These are phyloP conservation scores for Microctenopoma stevenorrisi DNA, from an alignment of 2,797 vertebrate genomes.

Conservation along the genomic window DNA sequence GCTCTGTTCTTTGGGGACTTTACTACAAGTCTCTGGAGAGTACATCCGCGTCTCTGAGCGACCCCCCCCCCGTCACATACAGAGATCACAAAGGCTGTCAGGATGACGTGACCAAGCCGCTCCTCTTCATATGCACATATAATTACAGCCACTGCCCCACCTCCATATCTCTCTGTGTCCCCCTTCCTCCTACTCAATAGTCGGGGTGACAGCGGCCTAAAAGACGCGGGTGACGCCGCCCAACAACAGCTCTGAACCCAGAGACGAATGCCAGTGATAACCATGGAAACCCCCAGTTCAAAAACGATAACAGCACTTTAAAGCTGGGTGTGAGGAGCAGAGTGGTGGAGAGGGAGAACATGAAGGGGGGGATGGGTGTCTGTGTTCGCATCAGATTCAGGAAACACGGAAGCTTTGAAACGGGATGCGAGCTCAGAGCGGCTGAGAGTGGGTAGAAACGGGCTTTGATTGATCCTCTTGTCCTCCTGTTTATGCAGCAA, in stretches of 20 bases:
- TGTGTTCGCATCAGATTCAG: slow-evolving; percentile 55
- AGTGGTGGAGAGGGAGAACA: slow-evolving; percentile 39
- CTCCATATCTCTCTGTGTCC: slow-evolving; percentile 29
- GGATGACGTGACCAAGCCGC: slow-evolving; percentile 73
- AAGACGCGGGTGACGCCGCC: slow-evolving; percentile 65
- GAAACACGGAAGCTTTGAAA: slow-evolving; percentile 60
- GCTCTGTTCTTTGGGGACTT: slow-evolving; percentile 43
- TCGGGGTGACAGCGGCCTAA: slow-evolving; percentile 63
- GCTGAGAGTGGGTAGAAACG: slow-evolving; percentile 42
- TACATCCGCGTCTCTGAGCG: slow-evolving; percentile 53
- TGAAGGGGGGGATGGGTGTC: slow-evolving; percentile 54
- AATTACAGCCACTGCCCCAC: slow-evolving; percentile 65
- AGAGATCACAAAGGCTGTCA: slow-evolving; percentile 73
- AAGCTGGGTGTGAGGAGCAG: slow-evolving; percentile 52
- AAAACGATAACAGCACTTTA: slow-evolving; percentile 63
- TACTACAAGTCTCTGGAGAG: slow-evolving; percentile 50
- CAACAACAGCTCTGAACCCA: slow-evolving; percentile 60
- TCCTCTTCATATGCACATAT: slow-evolving; percentile 82
- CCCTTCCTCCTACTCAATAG: slow-evolving; percentile 53
- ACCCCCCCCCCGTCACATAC: slow-evolving; percentile 53
- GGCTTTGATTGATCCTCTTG: slow-evolving; percentile 38
- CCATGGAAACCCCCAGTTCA: slow-evolving; percentile 75
- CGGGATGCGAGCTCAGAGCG: slow-evolving; percentile 25
- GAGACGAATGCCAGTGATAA: slow-evolving; percentile 69
- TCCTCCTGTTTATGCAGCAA: slow-evolving; percentile 31